Conservation (phyloP, 2,113 vertebrate species). For the Anarrhichthys ocellatus region DNA sequence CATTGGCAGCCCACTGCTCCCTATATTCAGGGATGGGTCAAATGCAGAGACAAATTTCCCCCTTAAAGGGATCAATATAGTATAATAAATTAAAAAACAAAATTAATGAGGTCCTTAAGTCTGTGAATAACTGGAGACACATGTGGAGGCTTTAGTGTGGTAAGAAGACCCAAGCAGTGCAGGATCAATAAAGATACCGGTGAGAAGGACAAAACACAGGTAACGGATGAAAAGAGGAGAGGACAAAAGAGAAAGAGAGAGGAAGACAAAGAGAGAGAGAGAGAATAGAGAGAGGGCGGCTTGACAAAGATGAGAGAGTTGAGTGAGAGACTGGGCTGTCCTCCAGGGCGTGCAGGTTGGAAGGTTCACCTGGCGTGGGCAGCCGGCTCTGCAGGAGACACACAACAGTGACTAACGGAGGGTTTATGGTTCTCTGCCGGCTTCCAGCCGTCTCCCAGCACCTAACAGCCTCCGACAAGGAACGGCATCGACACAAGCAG, state of each 20-base stretch:
- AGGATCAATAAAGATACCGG: not conserved
- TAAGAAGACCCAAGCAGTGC: conserved; percentile 14
- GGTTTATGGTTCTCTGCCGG: conserved; percentile 29
- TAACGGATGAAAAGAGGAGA: conserved; percentile 11
- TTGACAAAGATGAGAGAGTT: not conserved
- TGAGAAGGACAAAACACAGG: not conserved
- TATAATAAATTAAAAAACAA: no score
- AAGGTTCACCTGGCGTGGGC: conserved; percentile 57
- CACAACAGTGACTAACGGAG: conserved; percentile 29
- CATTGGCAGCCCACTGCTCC: no score
- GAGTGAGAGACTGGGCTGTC: conserved; percentile 21
- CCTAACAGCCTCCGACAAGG: conserved; percentile 58
- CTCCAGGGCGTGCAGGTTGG: conserved; percentile 27
- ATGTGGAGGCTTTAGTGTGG: conserved; percentile 4
- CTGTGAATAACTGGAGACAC: conserved; percentile 21
- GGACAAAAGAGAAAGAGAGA: not conserved
- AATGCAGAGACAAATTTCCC: no score
- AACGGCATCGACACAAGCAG: conserved; percentile 32
- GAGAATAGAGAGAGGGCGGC: not conserved
- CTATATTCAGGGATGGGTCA: no score
- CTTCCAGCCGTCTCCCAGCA: not conserved
- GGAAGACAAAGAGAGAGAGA: conserved; percentile 1
- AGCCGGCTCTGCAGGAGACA: conserved; percentile 42
- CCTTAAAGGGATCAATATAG: no score
- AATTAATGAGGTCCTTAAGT: not conserved